Conservation (phyloP, 2,888 invertebrate species). For the Ichneumoninae sp. region DNA sequence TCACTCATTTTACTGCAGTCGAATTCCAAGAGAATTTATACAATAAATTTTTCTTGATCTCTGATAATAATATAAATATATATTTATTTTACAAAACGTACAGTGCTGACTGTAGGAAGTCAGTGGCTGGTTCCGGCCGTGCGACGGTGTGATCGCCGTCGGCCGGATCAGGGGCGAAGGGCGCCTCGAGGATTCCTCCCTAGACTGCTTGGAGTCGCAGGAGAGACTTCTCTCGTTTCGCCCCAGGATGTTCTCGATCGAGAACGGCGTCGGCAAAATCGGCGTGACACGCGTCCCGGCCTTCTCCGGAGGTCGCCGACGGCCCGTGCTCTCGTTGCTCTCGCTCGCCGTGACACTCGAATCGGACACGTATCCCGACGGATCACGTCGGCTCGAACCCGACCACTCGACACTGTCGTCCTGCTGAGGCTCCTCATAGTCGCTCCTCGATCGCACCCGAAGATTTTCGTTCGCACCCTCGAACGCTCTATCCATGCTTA, state of each 20-base stretch:
- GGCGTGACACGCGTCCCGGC: constrained; percentile 64
- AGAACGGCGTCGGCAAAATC: constrained; percentile 77
- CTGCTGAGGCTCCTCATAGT: constrained; percentile 33
- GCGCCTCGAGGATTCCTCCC: constrained; percentile 30
- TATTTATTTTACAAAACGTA: constrained; percentile 36
- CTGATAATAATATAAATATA: neutral
- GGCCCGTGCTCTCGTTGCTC: constrained; percentile 67
- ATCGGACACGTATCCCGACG: constrained; percentile 74
- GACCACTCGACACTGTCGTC: constrained; percentile 55
- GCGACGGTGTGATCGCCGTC: constrained; percentile 68
- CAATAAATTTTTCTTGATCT: neutral
- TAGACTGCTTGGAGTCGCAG: constrained; percentile 46
- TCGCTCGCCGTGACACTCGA: constrained; percentile 73
- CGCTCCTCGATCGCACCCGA: constrained; percentile 27
- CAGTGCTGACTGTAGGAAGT: constrained; percentile 52
- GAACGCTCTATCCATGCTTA: constrained; percentile 54
- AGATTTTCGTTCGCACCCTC: constrained; percentile 42
- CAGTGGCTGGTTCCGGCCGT: constrained; percentile 32
- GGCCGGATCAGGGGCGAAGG: constrained; percentile 51
- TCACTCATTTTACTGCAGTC: too few species aligned
- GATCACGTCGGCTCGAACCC: constrained; percentile 49
- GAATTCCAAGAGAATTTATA: too few species aligned
- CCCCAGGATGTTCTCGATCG: constrained; percentile 80
- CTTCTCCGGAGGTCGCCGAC: constrained; percentile 41
- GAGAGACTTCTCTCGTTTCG: constrained; percentile 67